Percentiles rank a stretch among this genome's conserved stretches.
phyloP scores from a whole-genome alignment of 2,113 vertebrate genomes.

The Cryptomyrus ogoouensis region DNA sequence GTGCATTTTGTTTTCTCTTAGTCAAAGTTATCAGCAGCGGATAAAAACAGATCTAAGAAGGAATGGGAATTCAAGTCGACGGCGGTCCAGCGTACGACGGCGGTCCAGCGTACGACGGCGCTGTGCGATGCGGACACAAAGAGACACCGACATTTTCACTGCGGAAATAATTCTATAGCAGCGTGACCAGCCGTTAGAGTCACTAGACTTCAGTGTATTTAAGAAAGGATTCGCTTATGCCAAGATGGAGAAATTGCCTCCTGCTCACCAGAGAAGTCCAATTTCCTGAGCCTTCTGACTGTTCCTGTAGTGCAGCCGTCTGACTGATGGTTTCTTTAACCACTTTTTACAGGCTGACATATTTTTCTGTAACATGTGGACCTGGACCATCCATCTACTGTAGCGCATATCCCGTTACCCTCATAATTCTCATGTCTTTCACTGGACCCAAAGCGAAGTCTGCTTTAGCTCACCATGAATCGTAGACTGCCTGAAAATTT shows the following conservation, averaged over 20 bases:
- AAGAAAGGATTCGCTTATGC: constrained; percentile 45
- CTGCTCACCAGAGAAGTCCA: constrained; percentile 49
- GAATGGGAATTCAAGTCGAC: not conserved
- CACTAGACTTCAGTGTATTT: constrained; percentile 9
- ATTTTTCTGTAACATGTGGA: constrained; percentile 59
- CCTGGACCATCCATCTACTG: constrained; percentile 56
- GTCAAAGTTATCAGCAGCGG: not conserved
- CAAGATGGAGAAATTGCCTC: constrained; percentile 48
- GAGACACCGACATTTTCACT: constrained; percentile 20
- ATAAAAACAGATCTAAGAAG: not conserved
- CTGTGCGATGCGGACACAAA: not conserved
- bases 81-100: not conserved
- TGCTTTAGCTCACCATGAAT: constrained; percentile 42
- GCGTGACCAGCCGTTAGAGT: not conserved
- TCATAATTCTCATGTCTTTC: not conserved
- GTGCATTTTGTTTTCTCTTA: not conserved
- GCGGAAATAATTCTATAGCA: constrained; percentile 26
- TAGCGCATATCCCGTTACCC: constrained; percentile 22
- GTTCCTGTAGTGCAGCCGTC: constrained; percentile 42
- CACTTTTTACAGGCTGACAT: constrained; percentile 54
- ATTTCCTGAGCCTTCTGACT: constrained; percentile 48
- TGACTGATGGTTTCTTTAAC: constrained; percentile 57
- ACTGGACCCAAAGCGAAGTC: not conserved
- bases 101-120: not conserved
- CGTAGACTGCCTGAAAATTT: not conserved